Percentiles rank a stretch among this genome's conserved stretches.
These are phyloP conservation scores for Tokudaia tokunoshimensis DNA, from an alignment of 2,797 vertebrate genomes.

Conservation along the genomic window DNA sequence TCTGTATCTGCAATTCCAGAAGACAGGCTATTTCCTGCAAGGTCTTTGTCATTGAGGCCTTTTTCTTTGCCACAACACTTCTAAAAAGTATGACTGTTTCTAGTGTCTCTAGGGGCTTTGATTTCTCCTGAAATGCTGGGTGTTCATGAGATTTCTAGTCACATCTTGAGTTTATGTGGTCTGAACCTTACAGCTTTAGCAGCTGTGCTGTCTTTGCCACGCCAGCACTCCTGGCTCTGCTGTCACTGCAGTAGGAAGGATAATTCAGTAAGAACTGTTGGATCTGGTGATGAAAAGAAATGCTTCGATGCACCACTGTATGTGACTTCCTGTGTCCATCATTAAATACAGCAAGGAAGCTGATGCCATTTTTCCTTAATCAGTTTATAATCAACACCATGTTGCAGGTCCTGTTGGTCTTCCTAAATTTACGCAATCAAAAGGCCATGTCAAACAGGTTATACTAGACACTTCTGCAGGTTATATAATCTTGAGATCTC, in stretches of 20 bases:
- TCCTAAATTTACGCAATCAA: neutral
- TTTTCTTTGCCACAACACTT: neutral
- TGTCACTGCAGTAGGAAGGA: neutral
- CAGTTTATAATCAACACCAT: neutral
- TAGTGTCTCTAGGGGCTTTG: neutral
- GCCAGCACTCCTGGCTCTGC: neutral
- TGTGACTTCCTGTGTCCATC: neutral
- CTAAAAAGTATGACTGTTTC: neutral
- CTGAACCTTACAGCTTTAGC: neutral
- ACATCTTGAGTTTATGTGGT: neutral
- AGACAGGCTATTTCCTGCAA: neutral
- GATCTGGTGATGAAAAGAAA: neutral
- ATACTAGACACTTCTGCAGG: neutral
- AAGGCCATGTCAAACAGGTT: neutral
- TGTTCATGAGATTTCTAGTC: neutral
- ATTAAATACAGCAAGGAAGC: neutral
- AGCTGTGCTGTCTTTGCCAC: neutral
- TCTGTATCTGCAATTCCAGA: neutral
- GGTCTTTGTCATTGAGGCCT: neutral
- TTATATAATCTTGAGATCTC: neutral
- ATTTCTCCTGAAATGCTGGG: neutral
- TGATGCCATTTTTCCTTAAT: neutral
- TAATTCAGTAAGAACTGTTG: constrained; percentile 3
- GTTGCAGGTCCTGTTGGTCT: neutral
- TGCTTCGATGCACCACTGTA: neutral